Evolutionary conservation across 2,797 vertebrate species (phyloP), one percentile per base, ranked within the genome.

Genomic region (Cygnus olor): DNA sequence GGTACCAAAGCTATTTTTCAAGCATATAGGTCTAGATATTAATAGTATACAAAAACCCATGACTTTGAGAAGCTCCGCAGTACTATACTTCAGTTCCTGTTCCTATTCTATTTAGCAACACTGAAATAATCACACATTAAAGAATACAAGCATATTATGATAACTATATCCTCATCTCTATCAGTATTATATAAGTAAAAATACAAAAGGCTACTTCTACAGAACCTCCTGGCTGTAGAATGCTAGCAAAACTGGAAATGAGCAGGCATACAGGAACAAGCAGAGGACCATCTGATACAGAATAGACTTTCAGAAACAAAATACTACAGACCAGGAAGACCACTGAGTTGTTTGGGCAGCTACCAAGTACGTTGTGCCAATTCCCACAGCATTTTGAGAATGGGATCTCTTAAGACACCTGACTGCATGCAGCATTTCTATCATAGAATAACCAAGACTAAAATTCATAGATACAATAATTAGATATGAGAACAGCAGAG

Each of bases 191-290:
- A 49, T 25, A 49, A 49, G 25, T 49, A 65, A 74, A 20, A n/a
- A 13, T 9, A 74, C 7, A 38, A 42, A 51, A 42, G 0, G 0
- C 22, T 78, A 5, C 12, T 64, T 30, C 14, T 36, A 24, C 69
- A 70, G 36, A 64, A 56, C 6, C 24, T 30, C 45, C 22, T 51
- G 10, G 6, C 28, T 72, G 11, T 8, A 74, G 16, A 73, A 5
- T 21, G 32, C 27, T 69, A 73, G 32, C 42, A 85, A 70, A 32
- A 49, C 25, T 19, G 6, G 63, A 88, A 74, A 32, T 56, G 6
- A 38, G 9, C 15, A 2, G 14, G 17, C 34, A 76, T n/a, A 34
- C 4, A 64, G n/a, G 20, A 91, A 14, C 34, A 81, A 69, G 8
- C 1, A 2, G 1, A 65, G 12, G 14, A 30, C 32, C 34, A 14